Conservation (phyloP, 2,113 vertebrate genomes). For the Hyla sarda region DNA sequence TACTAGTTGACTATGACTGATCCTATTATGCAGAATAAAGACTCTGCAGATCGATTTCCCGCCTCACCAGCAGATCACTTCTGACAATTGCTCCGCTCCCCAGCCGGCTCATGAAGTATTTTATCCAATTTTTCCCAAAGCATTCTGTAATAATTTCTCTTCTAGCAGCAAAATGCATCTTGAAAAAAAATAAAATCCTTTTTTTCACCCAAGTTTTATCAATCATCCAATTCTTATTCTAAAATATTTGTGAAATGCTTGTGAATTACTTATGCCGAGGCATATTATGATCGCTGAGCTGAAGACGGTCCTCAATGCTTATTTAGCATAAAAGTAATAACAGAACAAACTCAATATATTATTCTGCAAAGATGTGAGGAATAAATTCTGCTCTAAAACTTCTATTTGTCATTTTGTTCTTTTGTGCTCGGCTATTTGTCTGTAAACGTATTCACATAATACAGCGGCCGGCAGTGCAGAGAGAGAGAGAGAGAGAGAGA, state of each 20-base stretch:
- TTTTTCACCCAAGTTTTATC: constrained; percentile 20
- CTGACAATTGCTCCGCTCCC: constrained; percentile 14
- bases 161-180: constrained; percentile 22
- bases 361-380: constrained; percentile 36
- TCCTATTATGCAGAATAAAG: not conserved
- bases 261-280: constrained; percentile 49
- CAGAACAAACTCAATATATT: constrained; percentile 53
- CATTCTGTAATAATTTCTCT: constrained; percentile 46
- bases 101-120: not conserved
- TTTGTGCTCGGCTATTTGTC: constrained; percentile 42
- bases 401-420: constrained; percentile 41
- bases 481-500: not conserved
- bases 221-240: constrained; percentile 50
- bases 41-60: not conserved
- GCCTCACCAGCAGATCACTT: not conserved
- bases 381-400: constrained; percentile 48
- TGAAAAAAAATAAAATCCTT: not conserved
- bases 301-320: constrained; percentile 44
- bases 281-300: constrained; percentile 37
- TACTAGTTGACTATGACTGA: not conserved
- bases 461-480: not conserved
- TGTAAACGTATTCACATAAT: constrained; percentile 38
- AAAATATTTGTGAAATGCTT: constrained; percentile 50
- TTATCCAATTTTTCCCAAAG: constrained; percentile 42
- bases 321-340: constrained; percentile 59